phyloP scores from a whole-genome alignment of 2,113 vertebrate species.

The Daphoenositta chrysoptera region DNA sequence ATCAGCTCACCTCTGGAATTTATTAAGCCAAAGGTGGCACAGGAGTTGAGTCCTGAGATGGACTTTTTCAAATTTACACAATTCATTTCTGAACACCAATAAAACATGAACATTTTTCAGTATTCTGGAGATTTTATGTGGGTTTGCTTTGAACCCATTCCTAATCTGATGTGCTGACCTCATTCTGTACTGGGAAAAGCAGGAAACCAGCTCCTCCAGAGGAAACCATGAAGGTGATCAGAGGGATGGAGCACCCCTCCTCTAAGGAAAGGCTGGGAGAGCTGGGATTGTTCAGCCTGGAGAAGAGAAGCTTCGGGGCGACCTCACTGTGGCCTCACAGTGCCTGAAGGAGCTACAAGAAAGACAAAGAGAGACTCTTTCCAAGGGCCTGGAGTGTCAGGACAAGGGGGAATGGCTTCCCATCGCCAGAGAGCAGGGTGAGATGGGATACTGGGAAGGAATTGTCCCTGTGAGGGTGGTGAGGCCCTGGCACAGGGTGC shows the following conservation, averaged over 20 bases:
- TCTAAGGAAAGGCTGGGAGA: not conserved
- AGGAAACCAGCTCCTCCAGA: not conserved
- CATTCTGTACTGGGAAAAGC: not conserved
- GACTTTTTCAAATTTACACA: not conserved
- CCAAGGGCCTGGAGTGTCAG: not conserved
- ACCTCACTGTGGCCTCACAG: not conserved
- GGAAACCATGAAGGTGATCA: not conserved
- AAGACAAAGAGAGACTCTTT: not conserved
- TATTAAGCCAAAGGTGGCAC: not conserved
- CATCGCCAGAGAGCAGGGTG: not conserved
- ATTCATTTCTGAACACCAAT: not conserved
- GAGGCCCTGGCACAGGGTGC: not conserved
- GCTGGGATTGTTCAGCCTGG: not conserved
- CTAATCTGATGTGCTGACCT: not conserved
- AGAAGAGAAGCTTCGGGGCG: rapidly evolving
- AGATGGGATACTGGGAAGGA: not conserved
- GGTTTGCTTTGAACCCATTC: not conserved
- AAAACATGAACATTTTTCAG: not conserved
- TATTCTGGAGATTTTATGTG: not conserved
- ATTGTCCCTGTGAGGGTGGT: rapidly evolving
- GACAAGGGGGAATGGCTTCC: not conserved
- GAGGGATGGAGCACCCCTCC: not conserved
- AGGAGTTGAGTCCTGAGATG: not conserved
- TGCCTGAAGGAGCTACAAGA: not conserved
- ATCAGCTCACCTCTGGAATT: not conserved